Conservation (phyloP, 2,113 vertebrate genomes). For the Kobus ellipsiprymnus region DNA sequence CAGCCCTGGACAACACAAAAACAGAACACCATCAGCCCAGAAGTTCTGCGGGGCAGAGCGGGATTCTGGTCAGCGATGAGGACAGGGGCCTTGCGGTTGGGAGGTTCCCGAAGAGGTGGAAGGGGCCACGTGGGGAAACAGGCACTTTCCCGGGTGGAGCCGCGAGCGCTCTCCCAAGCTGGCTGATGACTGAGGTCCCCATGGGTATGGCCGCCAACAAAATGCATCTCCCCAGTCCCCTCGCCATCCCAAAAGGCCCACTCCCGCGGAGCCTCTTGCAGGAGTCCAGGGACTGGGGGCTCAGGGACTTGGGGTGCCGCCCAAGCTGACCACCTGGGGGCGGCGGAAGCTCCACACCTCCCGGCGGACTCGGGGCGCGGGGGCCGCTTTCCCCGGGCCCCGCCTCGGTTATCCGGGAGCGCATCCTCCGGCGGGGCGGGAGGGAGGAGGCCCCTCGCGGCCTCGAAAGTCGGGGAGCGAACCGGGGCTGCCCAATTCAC, state of each 20-base stretch:
- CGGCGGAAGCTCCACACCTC: background rate
- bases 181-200: background rate
- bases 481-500: fast-evolving
- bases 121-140: background rate
- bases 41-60: background rate
- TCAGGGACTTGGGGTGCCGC: too few relatives aligned
- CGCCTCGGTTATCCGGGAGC: background rate
- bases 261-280: background rate
- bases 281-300: background rate
- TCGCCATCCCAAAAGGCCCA: background rate
- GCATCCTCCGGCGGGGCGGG: background rate
- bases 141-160: background rate
- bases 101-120: background rate
- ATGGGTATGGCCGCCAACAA: background rate
- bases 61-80: background rate
- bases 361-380: background rate
- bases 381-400: background rate
- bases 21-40: fast-evolving
- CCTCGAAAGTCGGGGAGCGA: background rate
- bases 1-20: background rate
- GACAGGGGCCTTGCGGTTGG: background rate
- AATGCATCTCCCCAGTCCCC: background rate
- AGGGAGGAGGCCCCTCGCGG: fast-evolving
- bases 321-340: background rate
- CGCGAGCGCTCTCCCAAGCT: background rate